A percentile compares a stretch with the other conserved stretches of the same genome.
These are phyloP conservation scores for Buceros bicornis DNA, from an alignment of 2,797 vertebrate species.

Conservation along the genomic window DNA sequence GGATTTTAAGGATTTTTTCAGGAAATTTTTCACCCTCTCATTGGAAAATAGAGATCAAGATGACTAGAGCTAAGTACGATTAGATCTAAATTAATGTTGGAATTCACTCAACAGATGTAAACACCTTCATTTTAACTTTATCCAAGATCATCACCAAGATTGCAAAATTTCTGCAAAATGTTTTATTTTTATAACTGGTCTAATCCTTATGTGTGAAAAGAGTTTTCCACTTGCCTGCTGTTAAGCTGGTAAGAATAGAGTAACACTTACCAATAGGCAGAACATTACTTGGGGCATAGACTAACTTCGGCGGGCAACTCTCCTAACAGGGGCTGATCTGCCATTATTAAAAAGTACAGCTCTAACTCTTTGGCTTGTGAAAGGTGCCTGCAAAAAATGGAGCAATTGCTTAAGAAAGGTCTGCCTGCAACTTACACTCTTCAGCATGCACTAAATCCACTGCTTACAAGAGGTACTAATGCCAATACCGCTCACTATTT, in stretches of 20 bases:
- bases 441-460: neutral
- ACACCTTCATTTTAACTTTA: neutral
- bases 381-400: neutral
- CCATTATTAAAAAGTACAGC: neutral
- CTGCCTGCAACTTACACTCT: neutral
- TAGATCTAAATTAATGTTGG: neutral
- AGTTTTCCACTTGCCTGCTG: neutral
- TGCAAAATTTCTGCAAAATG: neutral
- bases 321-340: neutral
- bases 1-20: neutral
- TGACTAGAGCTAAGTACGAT: neutral
- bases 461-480: neutral
- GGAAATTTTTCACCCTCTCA: neutral
- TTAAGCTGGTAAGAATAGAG: neutral
- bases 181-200: slow-evolving; percentile 5
- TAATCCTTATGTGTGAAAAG: neutral
- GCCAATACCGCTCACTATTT: neutral
- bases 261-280: neutral
- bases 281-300: neutral
- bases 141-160: neutral
- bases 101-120: slow-evolving; percentile 11
- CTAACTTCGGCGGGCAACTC: neutral
- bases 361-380: neutral
- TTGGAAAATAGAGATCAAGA: neutral
- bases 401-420: neutral